These are phyloP conservation scores for Drosophila suboccidentalis DNA, from an alignment of 2,888 invertebrate species.

Conservation along the genomic window DNA sequence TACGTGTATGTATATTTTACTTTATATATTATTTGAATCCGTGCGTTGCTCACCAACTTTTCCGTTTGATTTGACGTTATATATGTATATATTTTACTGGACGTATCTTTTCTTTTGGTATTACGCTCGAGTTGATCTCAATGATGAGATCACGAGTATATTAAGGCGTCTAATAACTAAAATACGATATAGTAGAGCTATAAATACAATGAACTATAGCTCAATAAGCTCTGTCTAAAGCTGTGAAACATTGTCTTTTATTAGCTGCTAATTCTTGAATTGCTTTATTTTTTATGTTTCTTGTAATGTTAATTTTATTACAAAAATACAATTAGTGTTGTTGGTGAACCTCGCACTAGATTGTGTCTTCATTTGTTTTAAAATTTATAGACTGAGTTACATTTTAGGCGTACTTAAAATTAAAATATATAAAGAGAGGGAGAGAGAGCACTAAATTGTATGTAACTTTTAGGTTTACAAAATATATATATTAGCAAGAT, in stretches of 20 bases:
- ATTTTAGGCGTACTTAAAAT: conserved; percentile 35
- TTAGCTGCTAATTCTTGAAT: conserved; percentile 40
- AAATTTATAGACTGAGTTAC: conserved; percentile 43
- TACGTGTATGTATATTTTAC: conserved; percentile 15
- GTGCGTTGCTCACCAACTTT: conserved; percentile 51
- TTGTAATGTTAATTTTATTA: conserved; percentile 15
- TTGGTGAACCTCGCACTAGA: conserved; percentile 53
- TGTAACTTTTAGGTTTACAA: conserved; percentile 37
- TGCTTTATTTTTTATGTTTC: conserved; percentile 21
- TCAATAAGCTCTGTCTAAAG: conserved; percentile 64
- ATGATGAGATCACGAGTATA: conserved; percentile 15
- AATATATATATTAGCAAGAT: conserved; percentile 12
- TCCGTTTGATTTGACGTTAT: conserved; percentile 34
- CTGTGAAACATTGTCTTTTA: conserved; percentile 38
- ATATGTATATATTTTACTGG: conserved; percentile 46
- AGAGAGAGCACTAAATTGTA: conserved; percentile 46
- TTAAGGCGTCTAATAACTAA: conserved; percentile 51
- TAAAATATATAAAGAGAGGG: conserved; percentile 24
- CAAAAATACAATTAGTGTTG: conserved; percentile 43
- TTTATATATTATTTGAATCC: conserved; percentile 24
- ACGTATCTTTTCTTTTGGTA: conserved; percentile 55
- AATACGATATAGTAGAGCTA: conserved; percentile 28
- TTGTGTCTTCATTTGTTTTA: conserved; percentile 22
- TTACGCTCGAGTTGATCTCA: conserved; percentile 26
- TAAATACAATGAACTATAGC: conserved; percentile 14